These are phyloP conservation scores for Semnornis frantzii DNA, from an alignment of 2,113 vertebrate species.

Conservation along the genomic window DNA sequence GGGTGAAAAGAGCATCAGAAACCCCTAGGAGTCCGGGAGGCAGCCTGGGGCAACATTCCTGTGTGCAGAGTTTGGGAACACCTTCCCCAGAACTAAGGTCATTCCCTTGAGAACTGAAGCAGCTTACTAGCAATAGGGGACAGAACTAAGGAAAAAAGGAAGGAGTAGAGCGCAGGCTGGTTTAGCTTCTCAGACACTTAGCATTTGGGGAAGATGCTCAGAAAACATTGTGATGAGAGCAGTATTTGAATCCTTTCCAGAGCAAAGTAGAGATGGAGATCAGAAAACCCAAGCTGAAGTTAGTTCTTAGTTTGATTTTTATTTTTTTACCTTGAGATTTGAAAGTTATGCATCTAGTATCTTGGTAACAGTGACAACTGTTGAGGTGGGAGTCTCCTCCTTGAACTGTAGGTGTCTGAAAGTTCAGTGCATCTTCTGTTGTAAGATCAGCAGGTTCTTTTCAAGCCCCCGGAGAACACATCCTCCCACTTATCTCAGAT, in stretches of 20 bases:
- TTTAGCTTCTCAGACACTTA: not conserved
- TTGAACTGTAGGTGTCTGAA: conserved; percentile 41
- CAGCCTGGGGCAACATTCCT: conserved; percentile 48
- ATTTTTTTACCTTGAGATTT: not conserved
- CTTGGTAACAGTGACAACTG: not conserved
- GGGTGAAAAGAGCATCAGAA: conserved; percentile 50
- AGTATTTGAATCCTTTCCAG: conserved; percentile 23
- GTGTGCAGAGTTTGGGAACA: conserved; percentile 6
- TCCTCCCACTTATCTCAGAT: conserved; percentile 31
- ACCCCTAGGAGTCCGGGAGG: not conserved
- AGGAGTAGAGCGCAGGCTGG: not conserved
- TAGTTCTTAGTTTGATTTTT: not conserved
- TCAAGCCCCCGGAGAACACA: not conserved
- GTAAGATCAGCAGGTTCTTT: not conserved
- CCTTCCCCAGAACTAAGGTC: not conserved
- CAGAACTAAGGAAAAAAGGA: not conserved
- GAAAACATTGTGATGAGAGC: not conserved
- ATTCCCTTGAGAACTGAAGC: not conserved
- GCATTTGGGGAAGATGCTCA: not conserved
- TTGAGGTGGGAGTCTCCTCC: not conserved
- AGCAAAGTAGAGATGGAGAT: not conserved
- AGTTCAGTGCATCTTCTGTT: not conserved
- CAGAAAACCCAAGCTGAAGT: not conserved
- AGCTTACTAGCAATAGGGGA: not conserved
- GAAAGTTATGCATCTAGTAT: not conserved